Conservation (phyloP, 2,797 vertebrate genomes). For the Onychomys arenicola region DNA sequence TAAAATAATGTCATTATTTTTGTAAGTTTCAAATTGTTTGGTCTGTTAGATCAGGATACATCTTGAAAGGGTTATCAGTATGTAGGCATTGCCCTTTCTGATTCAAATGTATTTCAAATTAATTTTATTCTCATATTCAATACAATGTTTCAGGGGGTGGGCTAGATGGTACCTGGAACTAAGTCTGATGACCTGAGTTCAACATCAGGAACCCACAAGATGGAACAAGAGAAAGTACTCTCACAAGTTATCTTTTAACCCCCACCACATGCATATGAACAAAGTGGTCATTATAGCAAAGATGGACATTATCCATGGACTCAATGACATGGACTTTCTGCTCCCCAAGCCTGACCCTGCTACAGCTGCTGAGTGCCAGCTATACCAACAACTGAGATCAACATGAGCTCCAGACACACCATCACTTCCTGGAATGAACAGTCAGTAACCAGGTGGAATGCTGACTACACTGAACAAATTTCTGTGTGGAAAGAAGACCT, state of each 20-base stretch:
- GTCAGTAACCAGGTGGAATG: neutral
- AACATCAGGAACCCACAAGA: neutral
- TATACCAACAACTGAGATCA: neutral
- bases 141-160: neutral
- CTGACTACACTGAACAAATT: neutral
- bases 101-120: conserved; percentile 26
- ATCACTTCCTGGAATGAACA: neutral
- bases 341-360: neutral
- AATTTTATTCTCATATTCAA: neutral
- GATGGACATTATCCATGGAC: neutral
- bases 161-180: neutral
- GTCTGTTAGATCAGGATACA: neutral
- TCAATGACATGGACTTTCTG: neutral
- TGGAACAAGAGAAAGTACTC: neutral
- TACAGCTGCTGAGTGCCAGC: neutral
- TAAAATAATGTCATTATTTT: neutral
- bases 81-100: neutral
- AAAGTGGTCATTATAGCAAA: neutral
- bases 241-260: neutral
- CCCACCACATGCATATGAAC: neutral
- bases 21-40: neutral
- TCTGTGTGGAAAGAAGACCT: neutral
- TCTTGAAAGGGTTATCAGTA: neutral
- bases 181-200: neutral
- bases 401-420: neutral